Percentiles rank a stretch among this genome's conserved stretches.
Conservation (phyloP, 2,113 vertebrate species). For the Elgaria multicarinata region DNA sequence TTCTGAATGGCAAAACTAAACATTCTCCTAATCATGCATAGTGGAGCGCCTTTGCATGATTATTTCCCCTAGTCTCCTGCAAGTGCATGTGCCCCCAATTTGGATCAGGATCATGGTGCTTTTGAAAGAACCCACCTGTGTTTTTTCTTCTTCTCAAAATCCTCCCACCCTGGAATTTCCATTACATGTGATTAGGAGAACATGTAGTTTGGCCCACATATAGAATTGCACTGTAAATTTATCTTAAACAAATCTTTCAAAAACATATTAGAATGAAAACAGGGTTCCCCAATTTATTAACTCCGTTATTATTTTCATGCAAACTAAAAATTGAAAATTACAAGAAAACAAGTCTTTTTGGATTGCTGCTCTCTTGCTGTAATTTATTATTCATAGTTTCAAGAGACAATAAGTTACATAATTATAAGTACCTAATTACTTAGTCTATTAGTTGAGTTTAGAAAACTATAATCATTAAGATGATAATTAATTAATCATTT, state of each 20-base stretch:
- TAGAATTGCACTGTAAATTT: too few species aligned
- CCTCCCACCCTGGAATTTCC: too few species aligned
- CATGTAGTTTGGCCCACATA: too few species aligned
- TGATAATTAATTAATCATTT: slow-evolving; percentile 22
- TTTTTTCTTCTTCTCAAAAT: too few species aligned
- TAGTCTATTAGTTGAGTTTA: not conserved
- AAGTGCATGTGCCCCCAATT: too few species aligned
- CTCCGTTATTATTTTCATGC: not conserved
- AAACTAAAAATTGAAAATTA: not conserved
- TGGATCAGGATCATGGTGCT: too few species aligned
- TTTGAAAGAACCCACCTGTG: too few species aligned
- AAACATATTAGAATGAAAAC: not conserved
- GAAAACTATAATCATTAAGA: not conserved
- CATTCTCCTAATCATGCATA: too few species aligned
- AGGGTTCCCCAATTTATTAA: not conserved
- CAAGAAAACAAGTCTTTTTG: not conserved
- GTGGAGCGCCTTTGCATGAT: too few species aligned
- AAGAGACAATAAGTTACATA: not conserved
- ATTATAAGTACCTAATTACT: not conserved
- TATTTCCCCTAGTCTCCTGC: too few species aligned
- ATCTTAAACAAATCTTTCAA: not conserved
- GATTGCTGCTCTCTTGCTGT: not conserved
- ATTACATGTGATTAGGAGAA: too few species aligned
- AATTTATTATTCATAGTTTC: not conserved
- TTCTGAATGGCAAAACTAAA: too few species aligned